Base-by-base conservation (phyloP, 2,113 vertebrate genomes). In the Nipponia nippon region DNA sequence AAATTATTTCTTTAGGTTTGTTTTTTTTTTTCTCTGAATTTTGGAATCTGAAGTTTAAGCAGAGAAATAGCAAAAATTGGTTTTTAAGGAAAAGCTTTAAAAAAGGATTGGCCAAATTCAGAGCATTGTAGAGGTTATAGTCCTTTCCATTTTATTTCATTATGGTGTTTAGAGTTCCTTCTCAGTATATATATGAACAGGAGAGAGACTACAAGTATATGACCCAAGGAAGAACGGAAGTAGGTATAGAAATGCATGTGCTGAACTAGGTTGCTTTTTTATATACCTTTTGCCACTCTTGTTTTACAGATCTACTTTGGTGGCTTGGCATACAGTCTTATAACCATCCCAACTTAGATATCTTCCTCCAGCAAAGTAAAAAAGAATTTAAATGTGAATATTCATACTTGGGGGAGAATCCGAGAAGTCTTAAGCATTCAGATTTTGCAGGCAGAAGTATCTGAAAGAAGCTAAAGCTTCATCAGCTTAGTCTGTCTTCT, bases 21-120 rank as follows among this genome's bases (percentile, higher is more conserved):
- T 34, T 17, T 18, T 26, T 61, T 62, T 59, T 58, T 7, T 6
- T 1, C 8, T 9, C 44, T 2, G 20, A 32, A 7, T 70, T 73
- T 44, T 66, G 19, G 23, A 71, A 62, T 90, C 47, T 70, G 10
- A 5, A 76, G 11, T 49, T 55, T 62, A 50, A 79, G 29, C 20
- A 84, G 49, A 86, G 65, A 82, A 78, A 58, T 14, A 70, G 8
- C 8, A 52, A 67, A 49, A n/a, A 6, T 10, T 27, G 4, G 1
- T 26, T 87, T 82, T 46, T 21, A 53, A n/a, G 36, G 34, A 46
- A 25, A 66, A 73, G 14, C 3, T 47, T 87, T 50, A 34, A 36
- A 87, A 85, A 50, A 1, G 0, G 22, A 63, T 9, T 11, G n/a
- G 9, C 0, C 0, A 26, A 32, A 59, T 79, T 82, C 10, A 26